Conservation (phyloP, 1,140 invertebrate species). For the Rhyzopertha dominica region DNA sequence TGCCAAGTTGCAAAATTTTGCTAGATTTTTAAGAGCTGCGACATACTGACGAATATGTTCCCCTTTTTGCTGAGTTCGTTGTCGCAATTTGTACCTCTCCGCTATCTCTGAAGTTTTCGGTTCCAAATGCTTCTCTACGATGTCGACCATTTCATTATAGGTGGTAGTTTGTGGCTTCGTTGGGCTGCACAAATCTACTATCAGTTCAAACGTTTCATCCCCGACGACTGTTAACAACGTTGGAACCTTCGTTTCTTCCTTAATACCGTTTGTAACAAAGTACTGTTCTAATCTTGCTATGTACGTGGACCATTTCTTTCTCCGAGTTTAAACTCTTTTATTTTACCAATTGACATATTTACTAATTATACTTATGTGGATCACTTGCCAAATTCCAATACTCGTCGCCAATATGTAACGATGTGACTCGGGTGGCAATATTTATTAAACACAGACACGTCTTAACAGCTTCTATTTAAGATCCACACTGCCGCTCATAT, state of each 20-base stretch:
- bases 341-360: too few species aligned
- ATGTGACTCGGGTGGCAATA: too few species aligned
- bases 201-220: slow-evolving; percentile 28
- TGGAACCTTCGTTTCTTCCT: slow-evolving; percentile 20
- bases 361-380: too few species aligned
- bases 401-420: too few species aligned
- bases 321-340: background rate
- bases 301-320: slow-evolving; percentile 25
- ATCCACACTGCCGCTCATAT: too few species aligned
- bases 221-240: slow-evolving; percentile 35
- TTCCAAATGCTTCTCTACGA: slow-evolving; percentile 34
- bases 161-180: slow-evolving; percentile 27
- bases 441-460: too few species aligned
- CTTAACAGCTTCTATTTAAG: too few species aligned
- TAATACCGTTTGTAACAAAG: slow-evolving; percentile 28
- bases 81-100: slow-evolving; percentile 38
- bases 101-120: slow-evolving; percentile 34
- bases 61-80: slow-evolving; percentile 26
- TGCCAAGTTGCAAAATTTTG: slow-evolving; percentile 6
- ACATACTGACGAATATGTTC: slow-evolving; percentile 31
- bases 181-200: slow-evolving; percentile 36
- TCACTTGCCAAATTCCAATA: too few species aligned
- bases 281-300: slow-evolving; percentile 31
- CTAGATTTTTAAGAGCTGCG: slow-evolving; percentile 32
- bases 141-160: slow-evolving; percentile 24